Evolutionary conservation across 2,888 invertebrate genomes (phyloP).

Genomic region (Acanthosepion pharaonis): DNA sequence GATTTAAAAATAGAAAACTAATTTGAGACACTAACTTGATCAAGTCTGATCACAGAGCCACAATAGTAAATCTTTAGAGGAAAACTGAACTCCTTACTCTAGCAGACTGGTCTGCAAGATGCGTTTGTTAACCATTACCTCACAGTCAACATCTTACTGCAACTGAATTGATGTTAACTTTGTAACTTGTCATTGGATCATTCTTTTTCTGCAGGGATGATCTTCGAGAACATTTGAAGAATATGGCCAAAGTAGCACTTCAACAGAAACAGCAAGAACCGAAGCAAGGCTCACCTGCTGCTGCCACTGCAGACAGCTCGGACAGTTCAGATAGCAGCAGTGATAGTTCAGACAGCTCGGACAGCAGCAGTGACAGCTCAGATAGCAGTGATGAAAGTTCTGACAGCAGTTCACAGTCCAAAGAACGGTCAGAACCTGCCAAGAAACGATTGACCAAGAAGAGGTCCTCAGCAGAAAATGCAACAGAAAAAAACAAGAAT

Average conservation of each 20-base stretch:
- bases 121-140: no score
- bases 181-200: neutral
- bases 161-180: neutral
- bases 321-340: constrained; percentile 51
- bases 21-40: no score
- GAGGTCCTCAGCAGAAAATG: neutral
- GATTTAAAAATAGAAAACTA: no score
- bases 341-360: constrained; percentile 49
- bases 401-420: neutral
- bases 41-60: no score
- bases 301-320: constrained; percentile 50
- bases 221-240: constrained; percentile 88
- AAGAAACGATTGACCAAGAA: constrained; percentile 34
- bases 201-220: constrained; percentile 80
- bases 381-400: constrained; percentile 34
- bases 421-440: neutral
- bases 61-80: no score
- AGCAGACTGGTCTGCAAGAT: no score
- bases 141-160: no score
- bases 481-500: neutral
- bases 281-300: constrained; percentile 50
- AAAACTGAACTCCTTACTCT: no score
- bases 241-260: constrained; percentile 78
- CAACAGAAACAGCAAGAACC: constrained; percentile 61
- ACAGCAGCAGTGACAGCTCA: constrained; percentile 51